A percentile compares a stretch with the other conserved stretches of the same genome.
phyloP scores from a whole-genome alignment of 2,113 vertebrate genomes.

The Tapirus terrestris region DNA sequence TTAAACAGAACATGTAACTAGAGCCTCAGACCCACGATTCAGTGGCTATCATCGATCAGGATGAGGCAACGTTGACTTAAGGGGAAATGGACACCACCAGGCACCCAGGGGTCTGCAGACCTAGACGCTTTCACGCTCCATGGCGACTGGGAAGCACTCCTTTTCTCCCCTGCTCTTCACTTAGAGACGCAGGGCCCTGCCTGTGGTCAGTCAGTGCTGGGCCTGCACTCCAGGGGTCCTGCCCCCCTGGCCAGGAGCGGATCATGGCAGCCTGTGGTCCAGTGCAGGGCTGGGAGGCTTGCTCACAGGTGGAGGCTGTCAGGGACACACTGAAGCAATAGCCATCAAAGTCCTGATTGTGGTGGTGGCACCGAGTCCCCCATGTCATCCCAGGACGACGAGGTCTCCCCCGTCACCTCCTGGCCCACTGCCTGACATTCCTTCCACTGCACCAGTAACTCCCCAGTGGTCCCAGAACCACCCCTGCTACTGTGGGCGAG shows the following conservation, averaged over 20 bases:
- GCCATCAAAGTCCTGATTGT: not conserved
- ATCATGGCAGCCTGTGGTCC: not conserved
- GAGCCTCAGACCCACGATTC: no score
- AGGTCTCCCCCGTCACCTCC: not conserved
- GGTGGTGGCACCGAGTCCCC: not conserved
- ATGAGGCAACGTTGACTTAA: not conserved
- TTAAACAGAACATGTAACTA: accelerated
- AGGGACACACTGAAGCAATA: not conserved
- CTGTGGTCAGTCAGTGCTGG: not conserved
- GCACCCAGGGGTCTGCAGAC: not conserved
- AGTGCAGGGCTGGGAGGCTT: not conserved
- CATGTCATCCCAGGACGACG: not conserved
- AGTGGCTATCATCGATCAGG: no score
- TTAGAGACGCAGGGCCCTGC: not conserved
- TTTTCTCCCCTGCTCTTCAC: not conserved
- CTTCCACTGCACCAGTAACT: not conserved
- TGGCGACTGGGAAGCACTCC: not conserved
- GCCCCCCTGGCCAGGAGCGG: not conserved
- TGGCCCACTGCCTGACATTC: not conserved
- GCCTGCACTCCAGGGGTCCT: not conserved
- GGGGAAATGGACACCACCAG: accelerated
- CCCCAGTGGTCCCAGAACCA: not conserved
- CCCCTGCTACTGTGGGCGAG: not conserved
- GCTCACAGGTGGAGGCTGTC: not conserved
- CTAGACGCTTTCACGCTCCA: not conserved